Base-by-base conservation (phyloP, 2,888 invertebrate species). In the Malthinus seriepunctatus region DNA sequence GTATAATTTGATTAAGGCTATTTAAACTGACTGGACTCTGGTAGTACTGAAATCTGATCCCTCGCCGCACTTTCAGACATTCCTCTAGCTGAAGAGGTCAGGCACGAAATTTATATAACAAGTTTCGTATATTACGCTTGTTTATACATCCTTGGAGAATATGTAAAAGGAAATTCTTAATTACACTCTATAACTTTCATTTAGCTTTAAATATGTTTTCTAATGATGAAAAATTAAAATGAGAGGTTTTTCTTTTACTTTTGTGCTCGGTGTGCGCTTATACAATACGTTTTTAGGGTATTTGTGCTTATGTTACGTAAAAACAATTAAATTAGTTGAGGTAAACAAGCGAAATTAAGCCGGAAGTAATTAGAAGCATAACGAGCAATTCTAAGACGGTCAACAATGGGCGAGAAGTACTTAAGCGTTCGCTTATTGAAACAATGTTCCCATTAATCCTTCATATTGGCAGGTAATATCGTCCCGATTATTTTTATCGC, bases 401-500 rank as follows among this genome's bases (percentile, higher is more conserved):
- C 62, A 65, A 65, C 65, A 65, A 65, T 64, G 65, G 53, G 60
- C 56, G 54, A 58, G 59, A 64, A 63, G 63, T 63, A 58, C 65
- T 67, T 67, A 64, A 66, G 61, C 63, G 67, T 64, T 64, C 63
- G 65, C 66, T 72, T 74, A 74, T 70, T 73, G 75, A 75, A 73
- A 76, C 75, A 74, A 75, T 74, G 73, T 71, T 70, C 68, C 71
- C 74, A 73, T 78, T 76, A 77, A 77, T 77, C 77, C 76, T 69
- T 65, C 69, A 74, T 77, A 78, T 77, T 78, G 78, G 76, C 78
- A 78, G 77, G 77, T 77, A 76, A 74, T 75, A 75, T 75, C 69
- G 68, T 60, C 62, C 67, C 71, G 74, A 76, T 75, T 77, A 76
- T 78, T 77, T 78, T 77, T 70, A 70, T 71, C 69, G 69, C 58